phyloP scores from a whole-genome alignment of 2,888 invertebrate genomes.

The Rhyacophila evoluta region DNA sequence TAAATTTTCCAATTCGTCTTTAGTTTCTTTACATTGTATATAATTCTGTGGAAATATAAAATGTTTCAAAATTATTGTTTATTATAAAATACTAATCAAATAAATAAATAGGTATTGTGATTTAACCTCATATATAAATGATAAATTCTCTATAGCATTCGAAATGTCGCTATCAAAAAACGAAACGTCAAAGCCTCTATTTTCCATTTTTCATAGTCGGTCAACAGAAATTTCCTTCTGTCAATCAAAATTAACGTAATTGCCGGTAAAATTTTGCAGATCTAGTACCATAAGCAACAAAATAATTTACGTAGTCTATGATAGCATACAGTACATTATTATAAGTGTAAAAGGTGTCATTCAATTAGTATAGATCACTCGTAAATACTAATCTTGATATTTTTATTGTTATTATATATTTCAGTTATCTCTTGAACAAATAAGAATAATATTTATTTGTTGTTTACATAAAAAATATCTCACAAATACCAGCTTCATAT shows the following conservation, averaged over 20 bases:
- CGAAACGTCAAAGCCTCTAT: neutral
- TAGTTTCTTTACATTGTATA: conserved; percentile 23
- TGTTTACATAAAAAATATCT: too few species aligned
- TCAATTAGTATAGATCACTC: too few species aligned
- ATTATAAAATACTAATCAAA: neutral
- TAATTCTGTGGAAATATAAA: conserved; percentile 59
- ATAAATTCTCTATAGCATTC: conserved; percentile 40
- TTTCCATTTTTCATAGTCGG: conserved; percentile 31
- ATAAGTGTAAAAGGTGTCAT: too few species aligned
- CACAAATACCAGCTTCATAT: too few species aligned
- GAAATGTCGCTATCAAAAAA: conserved; percentile 47
- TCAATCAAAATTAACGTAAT: neutral
- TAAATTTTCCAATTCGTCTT: conserved; percentile 27
- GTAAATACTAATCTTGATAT: too few species aligned
- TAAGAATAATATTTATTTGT: too few species aligned
- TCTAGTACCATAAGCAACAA: neutral
- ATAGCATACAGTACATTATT: too few species aligned
- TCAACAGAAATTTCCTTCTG: neutral
- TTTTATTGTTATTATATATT: too few species aligned
- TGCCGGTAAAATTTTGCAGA: neutral
- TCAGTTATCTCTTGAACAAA: too few species aligned
- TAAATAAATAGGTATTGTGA: neutral
- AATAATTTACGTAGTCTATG: neutral
- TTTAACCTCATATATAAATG: conserved; percentile 42
- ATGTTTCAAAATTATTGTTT: neutral